phyloP scores from a whole-genome alignment of 2,888 invertebrate genomes.

The Dioctria rufipes region DNA sequence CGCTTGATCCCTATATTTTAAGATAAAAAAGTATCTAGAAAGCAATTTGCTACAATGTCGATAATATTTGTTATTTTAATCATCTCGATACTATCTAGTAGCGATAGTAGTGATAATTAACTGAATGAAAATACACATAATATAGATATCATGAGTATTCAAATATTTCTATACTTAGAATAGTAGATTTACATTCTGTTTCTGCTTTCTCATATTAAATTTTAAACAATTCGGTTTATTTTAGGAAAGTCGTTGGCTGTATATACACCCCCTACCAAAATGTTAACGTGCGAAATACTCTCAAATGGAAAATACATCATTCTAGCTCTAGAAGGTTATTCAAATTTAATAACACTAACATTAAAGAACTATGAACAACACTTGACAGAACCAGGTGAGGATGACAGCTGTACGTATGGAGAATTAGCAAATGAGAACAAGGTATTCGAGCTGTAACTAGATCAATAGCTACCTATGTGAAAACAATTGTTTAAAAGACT shows the following conservation, averaged over 20 bases:
- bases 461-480: not conserved
- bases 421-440: slow-evolving; percentile 75
- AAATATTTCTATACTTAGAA: no score
- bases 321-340: slow-evolving; percentile 79
- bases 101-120: no score
- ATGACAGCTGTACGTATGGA: slow-evolving; percentile 71
- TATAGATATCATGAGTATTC: no score
- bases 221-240: slow-evolving; percentile 58
- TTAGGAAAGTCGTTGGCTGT: slow-evolving; percentile 85
- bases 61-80: no score
- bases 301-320: slow-evolving; percentile 81
- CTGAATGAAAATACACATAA: no score
- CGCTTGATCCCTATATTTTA: not conserved
- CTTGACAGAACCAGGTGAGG: slow-evolving; percentile 61
- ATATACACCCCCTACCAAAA: slow-evolving; percentile 82
- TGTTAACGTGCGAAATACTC: slow-evolving; percentile 84
- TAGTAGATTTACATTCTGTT: no score
- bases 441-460: slow-evolving; percentile 73
- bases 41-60: no score
- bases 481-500: not conserved
- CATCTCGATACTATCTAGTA: no score
- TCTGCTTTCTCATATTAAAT: no score
- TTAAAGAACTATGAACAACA: slow-evolving; percentile 69
- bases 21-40: no score
- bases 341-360: slow-evolving; percentile 78